Evolutionary conservation across 2,113 vertebrate genomes (phyloP), one percentile per base, ranked within the genome.

Genomic region (Podiceps cristatus): DNA sequence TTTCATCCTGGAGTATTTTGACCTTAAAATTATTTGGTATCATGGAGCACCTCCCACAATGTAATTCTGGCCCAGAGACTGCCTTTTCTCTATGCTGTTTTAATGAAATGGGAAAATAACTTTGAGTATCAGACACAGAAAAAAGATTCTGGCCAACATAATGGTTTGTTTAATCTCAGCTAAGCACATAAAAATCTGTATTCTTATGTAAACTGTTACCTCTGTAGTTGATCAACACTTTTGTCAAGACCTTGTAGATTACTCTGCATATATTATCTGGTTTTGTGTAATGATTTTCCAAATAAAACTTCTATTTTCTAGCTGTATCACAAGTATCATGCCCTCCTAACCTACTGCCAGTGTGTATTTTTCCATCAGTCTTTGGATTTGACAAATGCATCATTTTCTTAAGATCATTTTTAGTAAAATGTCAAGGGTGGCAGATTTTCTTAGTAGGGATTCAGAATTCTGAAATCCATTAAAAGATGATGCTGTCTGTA

Each of bases 31-130:
- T 52, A 25, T 18, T 82, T 37, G 2, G 18, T 37, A 12, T 28
- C 27, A 71, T 13, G 5, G 13, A 87, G 1, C 1, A 31, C 3
- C 4, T 50, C 14, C 7, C 3, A 15, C 11, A 3, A 35, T 58
- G 5, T 29, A 74, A 52, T 59, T 88, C 8, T 44, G 27, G 8
- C 7, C 23, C 29, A 67, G 37, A 71, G 3, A 58, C 15, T 56
- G 7, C 2, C 17, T 35, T 93, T 69, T 92, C 11, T 66, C 28
- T 53, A 27, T 8, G 16, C 1, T 33, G 2, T 71, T 87, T 81
- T 74, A 74, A 67, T 44, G 23, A 87, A 88, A 53, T 16, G 2
- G 9, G 4, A 3, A 77, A 64, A 84, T 22, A 81, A 56, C 22
- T 84, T 81, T 25, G 12, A 64, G 7, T 47, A 45, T 37, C 7